Evolutionary conservation across 2,888 invertebrate genomes (phyloP), one percentile per base, ranked within the genome.

Genomic region (Aphodius granarius): DNA sequence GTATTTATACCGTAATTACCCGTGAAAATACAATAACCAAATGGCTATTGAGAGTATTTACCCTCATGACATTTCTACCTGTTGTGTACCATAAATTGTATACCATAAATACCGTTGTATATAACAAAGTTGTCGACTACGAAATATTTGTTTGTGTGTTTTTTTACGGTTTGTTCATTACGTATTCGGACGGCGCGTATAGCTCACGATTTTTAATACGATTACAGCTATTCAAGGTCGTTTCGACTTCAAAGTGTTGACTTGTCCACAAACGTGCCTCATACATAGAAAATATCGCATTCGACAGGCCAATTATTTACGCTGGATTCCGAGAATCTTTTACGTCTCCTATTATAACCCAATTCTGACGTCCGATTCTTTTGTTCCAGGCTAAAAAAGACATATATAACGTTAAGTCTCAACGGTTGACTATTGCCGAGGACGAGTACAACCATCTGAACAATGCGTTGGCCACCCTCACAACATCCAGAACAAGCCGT

Each of bases 401-500:
- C 89, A 97, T 98, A 88, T 96, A 94, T 89, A 94, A 96, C 88
- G 94, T 98, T 80, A 98, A 98, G 88, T 96, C 97, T 85, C 97
- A 98, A 89, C 92, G 98, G 85, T 89, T 98, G 82, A 93, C 94
- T 84, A 89, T 98, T 83, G 98, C 98, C 74, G 96, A 98, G 88
- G 97, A 98, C 88, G 98, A 98, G 88, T 98, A 96, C 89, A 95
- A 96, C 86, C 95, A 97, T 86, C 91, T 98, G 78, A 96, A 95
- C 88, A 94, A 94, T 86, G 94, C 94, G 70, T 90, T 94, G 78
- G 91, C 93, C 71, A 95, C 95, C 74, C 91, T 97, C 82, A 95
- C 94, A 80, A 94, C 96, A 78, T 97, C 97, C 78, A 92, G 95
- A 85, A 96, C 95, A 83, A 97, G 97, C 89, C 90, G 97, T 97